Percentiles rank a stretch among this genome's conserved stretches.
Evolutionary conservation across 2,888 invertebrate species (phyloP).

Genomic region (Acleris laterana): DNA sequence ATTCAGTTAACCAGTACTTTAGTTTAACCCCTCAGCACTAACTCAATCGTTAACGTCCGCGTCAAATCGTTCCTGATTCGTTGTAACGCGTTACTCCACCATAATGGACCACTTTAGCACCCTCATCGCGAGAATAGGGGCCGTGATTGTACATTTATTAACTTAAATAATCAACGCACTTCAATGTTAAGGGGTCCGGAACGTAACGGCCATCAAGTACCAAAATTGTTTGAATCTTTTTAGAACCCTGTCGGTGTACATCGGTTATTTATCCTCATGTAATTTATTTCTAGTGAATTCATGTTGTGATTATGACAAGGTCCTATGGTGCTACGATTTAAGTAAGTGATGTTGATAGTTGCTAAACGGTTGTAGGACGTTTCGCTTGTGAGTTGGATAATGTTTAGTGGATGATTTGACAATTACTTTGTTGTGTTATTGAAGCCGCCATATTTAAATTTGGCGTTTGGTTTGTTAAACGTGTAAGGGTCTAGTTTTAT

Average conservation of each 20-base stretch:
- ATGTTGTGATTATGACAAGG: too few species aligned
- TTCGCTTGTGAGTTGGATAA: slow-evolving; percentile 38
- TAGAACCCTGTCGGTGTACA: too few species aligned
- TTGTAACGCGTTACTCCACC: slow-evolving; percentile 47
- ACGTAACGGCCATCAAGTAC: slow-evolving; percentile 13
- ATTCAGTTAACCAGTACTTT: slow-evolving; percentile 9
- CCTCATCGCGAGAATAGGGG: slow-evolving; percentile 45
- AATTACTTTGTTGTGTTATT: slow-evolving; percentile 70
- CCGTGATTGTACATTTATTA: slow-evolving; percentile 43
- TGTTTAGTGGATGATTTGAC: slow-evolving; percentile 73
- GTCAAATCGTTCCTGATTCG: slow-evolving; percentile 42
- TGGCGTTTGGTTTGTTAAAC: slow-evolving; percentile 34
- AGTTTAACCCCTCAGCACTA: slow-evolving; percentile 20
- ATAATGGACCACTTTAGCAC: slow-evolving; percentile 46
- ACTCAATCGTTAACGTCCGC: slow-evolving; percentile 30
- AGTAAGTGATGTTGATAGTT: too few species aligned
- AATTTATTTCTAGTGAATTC: neutral
- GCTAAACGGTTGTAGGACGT: neutral
- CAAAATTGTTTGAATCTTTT: neutral
- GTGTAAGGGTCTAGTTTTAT: too few species aligned
- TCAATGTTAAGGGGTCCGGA: slow-evolving; percentile 45
- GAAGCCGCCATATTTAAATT: slow-evolving; percentile 55
- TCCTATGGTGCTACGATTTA: too few species aligned
- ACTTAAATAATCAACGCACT: slow-evolving; percentile 49
- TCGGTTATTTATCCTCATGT: neutral